Evolutionary conservation across 1,140 invertebrate species (phyloP).

Genomic region (Aphidius ervi): DNA sequence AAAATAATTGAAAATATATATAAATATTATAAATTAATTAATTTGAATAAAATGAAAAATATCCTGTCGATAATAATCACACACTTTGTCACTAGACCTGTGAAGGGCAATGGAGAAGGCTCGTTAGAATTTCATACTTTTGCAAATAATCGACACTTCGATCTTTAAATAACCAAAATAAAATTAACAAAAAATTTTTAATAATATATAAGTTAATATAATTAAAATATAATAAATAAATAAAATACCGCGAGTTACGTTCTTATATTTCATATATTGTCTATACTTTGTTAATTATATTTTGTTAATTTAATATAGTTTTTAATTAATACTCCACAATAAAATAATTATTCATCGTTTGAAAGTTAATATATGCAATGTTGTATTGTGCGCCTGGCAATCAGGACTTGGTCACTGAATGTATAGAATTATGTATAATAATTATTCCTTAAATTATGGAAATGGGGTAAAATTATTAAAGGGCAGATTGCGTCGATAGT

Average conservation of each 20-base stretch:
- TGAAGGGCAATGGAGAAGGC: constrained; percentile 27
- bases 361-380: constrained; percentile 7
- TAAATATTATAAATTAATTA: constrained; percentile 9
- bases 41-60: constrained; percentile 27
- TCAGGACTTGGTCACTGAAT: constrained; percentile 19
- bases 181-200: constrained; percentile 13
- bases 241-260: constrained; percentile 15
- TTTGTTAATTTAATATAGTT: neutral
- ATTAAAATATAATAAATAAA: no score
- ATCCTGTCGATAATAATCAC: constrained; percentile 32
- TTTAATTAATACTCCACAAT: neutral
- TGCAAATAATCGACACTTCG: constrained; percentile 48
- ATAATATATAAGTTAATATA: no score
- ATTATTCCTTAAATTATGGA: neutral
- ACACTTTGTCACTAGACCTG: constrained; percentile 43
- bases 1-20: constrained; percentile 12
- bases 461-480: neutral
- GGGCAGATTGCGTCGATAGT: constrained; percentile 19
- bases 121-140: constrained; percentile 53
- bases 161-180: constrained; percentile 35
- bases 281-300: constrained; percentile 8
- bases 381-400: constrained; percentile 23
- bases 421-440: constrained; percentile 1
- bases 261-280: constrained; percentile 15
- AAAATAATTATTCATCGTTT: constrained; percentile 1